Evolutionary conservation across 2,888 invertebrate species (phyloP).

Genomic region (Tromatobia lineatoria): DNA sequence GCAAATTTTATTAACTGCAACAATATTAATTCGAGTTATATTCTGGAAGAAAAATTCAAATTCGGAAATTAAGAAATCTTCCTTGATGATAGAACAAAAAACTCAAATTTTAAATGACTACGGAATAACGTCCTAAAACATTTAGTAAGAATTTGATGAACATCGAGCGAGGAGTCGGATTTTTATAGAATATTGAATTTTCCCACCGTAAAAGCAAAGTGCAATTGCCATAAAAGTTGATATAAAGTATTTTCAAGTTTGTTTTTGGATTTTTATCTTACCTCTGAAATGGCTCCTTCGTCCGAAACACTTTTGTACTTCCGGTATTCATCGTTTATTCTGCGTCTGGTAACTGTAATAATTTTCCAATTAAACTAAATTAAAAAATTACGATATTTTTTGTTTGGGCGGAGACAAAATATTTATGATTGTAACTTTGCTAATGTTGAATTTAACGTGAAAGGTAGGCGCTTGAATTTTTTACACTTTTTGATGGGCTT

Average conservation of each 20-base stretch:
- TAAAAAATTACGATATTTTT: neutral
- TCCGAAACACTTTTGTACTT: slow-evolving; percentile 89
- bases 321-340: slow-evolving; percentile 92
- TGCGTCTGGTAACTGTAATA: slow-evolving; percentile 87
- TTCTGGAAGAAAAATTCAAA: slow-evolving; percentile 25
- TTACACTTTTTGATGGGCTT: too few species aligned
- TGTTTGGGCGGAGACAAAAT: too few species aligned
- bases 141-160: too few species aligned
- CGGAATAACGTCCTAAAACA: too few species aligned
- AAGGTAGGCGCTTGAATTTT: too few species aligned
- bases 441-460: too few species aligned
- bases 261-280: slow-evolving; percentile 80
- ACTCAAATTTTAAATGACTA: too few species aligned
- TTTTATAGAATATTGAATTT: slow-evolving; percentile 12
- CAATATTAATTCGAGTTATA: slow-evolving; percentile 16
- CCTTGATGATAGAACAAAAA: too few species aligned
- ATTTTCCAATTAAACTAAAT: slow-evolving; percentile 23
- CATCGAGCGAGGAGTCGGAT: neutral
- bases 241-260: neutral
- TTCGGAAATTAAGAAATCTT: neutral
- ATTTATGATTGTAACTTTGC: too few species aligned
- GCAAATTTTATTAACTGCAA: slow-evolving; percentile 90
- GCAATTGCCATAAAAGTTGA: neutral
- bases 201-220: too few species aligned
- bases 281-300: slow-evolving; percentile 88